Percentiles rank a stretch among this genome's conserved stretches.
Evolutionary conservation across 2,113 vertebrate species (phyloP).

Genomic region (Pedionomus torquatus): DNA sequence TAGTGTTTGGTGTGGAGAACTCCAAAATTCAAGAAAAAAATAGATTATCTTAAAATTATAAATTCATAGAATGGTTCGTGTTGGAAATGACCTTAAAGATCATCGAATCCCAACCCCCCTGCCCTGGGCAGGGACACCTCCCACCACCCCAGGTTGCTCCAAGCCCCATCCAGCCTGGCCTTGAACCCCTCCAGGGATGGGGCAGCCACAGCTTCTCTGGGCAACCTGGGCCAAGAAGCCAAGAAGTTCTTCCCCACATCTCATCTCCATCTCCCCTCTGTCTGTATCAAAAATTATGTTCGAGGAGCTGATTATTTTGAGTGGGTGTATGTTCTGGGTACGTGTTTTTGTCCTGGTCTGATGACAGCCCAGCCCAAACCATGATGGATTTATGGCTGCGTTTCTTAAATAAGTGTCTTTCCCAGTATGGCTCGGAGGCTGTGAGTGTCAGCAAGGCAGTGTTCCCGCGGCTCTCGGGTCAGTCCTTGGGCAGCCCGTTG

Average conservation of each 20-base stretch:
- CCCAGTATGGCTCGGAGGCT: rapidly evolving
- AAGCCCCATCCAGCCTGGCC: too few relatives aligned
- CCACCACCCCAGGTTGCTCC: too few relatives aligned
- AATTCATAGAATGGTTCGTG: too few relatives aligned
- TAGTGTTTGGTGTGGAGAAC: background rate
- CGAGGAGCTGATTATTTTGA: background rate
- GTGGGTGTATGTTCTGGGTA: background rate
- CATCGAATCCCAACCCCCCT: too few relatives aligned
- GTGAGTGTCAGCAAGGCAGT: background rate
- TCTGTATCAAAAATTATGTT: background rate
- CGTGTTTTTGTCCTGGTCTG: background rate
- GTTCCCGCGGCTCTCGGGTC: background rate
- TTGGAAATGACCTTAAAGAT: too few relatives aligned
- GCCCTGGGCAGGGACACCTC: too few relatives aligned
- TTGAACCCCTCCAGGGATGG: too few relatives aligned
- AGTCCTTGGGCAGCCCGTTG: background rate
- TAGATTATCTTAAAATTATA: rapidly evolving
- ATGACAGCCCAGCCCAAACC: background rate
- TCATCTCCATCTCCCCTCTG: too few relatives aligned
- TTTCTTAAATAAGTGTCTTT: background rate
- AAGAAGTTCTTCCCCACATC: too few relatives aligned
- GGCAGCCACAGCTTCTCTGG: too few relatives aligned
- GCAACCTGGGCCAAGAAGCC: too few relatives aligned
- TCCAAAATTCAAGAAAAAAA: background rate
- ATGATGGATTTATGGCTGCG: background rate